phyloP scores from a whole-genome alignment of 2,888 invertebrate species.

The Operophtera brumata region DNA sequence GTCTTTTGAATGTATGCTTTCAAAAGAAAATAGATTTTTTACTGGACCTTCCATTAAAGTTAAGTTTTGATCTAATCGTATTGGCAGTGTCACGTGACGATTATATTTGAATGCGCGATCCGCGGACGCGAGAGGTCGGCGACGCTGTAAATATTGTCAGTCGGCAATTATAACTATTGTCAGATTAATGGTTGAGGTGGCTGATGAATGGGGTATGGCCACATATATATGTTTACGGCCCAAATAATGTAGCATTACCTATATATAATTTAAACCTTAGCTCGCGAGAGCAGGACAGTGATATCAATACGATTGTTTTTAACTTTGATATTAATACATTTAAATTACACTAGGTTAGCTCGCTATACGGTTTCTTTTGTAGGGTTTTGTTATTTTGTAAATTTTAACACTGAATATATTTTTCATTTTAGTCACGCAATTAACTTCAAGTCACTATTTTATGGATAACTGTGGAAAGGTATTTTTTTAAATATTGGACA shows the following conservation, averaged over 20 bases:
- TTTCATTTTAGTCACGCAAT: slow-evolving; percentile 59
- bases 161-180: slow-evolving; percentile 21
- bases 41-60: slow-evolving; percentile 57
- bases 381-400: slow-evolving; percentile 76
- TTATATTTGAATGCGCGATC: slow-evolving; percentile 13
- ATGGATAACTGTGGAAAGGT: slow-evolving; percentile 54
- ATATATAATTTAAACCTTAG: slow-evolving; percentile 53
- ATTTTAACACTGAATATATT: slow-evolving; percentile 69
- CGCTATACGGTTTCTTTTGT: slow-evolving; percentile 70
- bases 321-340: slow-evolving; percentile 68
- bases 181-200: slow-evolving; percentile 41
- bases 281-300: slow-evolving; percentile 55
- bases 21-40: slow-evolving; percentile 59
- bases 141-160: slow-evolving; percentile 55
- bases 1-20: slow-evolving; percentile 51
- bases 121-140: slow-evolving; percentile 39
- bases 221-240: slow-evolving; percentile 81
- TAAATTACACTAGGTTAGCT: slow-evolving; percentile 67
- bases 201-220: slow-evolving; percentile 63
- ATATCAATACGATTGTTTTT: slow-evolving; percentile 68
- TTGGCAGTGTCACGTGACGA: slow-evolving; percentile 24
- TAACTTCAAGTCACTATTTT: slow-evolving; percentile 61
- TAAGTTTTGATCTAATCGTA: slow-evolving; percentile 43
- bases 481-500: slow-evolving; percentile 54
- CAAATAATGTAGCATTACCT: slow-evolving; percentile 69